Evolutionary conservation across 2,797 vertebrate species (phyloP).

Genomic region (Crocodylus rhombifer): DNA sequence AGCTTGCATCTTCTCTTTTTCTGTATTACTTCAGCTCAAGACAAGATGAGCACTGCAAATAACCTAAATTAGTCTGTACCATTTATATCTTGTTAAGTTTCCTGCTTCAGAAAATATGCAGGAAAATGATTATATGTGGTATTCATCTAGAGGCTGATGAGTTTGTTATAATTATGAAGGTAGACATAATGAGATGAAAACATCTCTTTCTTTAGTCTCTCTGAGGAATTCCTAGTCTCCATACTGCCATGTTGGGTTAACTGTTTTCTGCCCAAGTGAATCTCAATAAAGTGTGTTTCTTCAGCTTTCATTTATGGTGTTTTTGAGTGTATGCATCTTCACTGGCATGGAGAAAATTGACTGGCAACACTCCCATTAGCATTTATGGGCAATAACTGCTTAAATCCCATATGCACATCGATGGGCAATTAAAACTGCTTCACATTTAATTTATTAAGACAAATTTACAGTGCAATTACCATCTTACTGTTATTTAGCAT

Average conservation of each 20-base stretch:
- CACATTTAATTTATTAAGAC: conserved; percentile 53
- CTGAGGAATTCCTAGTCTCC: conserved; percentile 78
- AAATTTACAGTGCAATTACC: conserved; percentile 61
- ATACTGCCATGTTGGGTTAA: conserved; percentile 75
- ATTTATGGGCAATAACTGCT: conserved; percentile 64
- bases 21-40: conserved; percentile 67
- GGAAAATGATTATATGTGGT: conserved; percentile 85
- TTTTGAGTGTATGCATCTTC: conserved; percentile 47
- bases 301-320: conserved; percentile 5
- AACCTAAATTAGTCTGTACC: conserved; percentile 83
- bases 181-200: conserved; percentile 86
- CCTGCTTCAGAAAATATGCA: conserved; percentile 85
- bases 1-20: conserved; percentile 63
- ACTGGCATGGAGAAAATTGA: conserved; percentile 34
- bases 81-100: conserved; percentile 86
- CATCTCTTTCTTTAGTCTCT: conserved; percentile 80
- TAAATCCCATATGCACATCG: conserved; percentile 47
- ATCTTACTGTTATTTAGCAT: conserved; percentile 61
- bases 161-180: conserved; percentile 86
- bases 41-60: conserved; percentile 82
- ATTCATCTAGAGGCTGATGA: conserved; percentile 85
- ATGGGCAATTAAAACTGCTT: conserved; percentile 61
- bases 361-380: conserved; percentile 55
- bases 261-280: conserved; percentile 78
- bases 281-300: conserved; percentile 68